Base-by-base conservation (phyloP, 2,888 invertebrate species). In the Drosophila atroscutellata region DNA sequence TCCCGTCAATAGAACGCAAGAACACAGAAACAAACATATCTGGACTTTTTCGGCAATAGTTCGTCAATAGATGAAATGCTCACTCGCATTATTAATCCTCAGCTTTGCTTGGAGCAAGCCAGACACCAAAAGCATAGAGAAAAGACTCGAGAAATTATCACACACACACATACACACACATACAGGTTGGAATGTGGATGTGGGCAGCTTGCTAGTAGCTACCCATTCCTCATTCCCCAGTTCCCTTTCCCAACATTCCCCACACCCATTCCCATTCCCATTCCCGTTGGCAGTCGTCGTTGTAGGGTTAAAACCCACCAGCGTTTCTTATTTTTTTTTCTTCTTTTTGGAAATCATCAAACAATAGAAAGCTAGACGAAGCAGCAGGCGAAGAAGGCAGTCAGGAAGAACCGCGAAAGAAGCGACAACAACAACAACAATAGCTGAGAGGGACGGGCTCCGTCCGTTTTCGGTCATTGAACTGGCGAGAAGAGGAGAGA, bases 291-390 rank as follows among this genome's bases (percentile, higher is more conserved):
- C 72, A 67, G 56, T 66, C 63, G 50, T 54, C 68, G 65, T 77
- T 72, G 70, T 89, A 84, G 85, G 85, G 85, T 89, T 87, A 89
- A 89, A 86, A 87, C 89, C 85, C 89, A 89, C 85, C 75, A 84
- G 75, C 85, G 77, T 74, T 72, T 79, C 49, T 51, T 71, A 60
- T 79, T 59, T 75, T 65, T 80, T 72, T 75, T 67, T 66, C 70
- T 74, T 83, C 45, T 45, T 45, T 84, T 85, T 89, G 82, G 86
- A 85, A 89, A 87, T 74, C 87, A 86, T 86, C 89, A 85, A 75
- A 85, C 90, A 85, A 85, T 87, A 85, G 85, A 85, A 85, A 85
- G 85, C 90, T 89, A 85, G 89, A 84, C 89, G 82, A 83, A 81
- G 80, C 82, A 83, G 62, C 78, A 81, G 85, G 86, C 86, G 71